Evolutionary conservation across 2,797 vertebrate genomes (phyloP).

Genomic region (Notolepis coatsorum): DNA sequence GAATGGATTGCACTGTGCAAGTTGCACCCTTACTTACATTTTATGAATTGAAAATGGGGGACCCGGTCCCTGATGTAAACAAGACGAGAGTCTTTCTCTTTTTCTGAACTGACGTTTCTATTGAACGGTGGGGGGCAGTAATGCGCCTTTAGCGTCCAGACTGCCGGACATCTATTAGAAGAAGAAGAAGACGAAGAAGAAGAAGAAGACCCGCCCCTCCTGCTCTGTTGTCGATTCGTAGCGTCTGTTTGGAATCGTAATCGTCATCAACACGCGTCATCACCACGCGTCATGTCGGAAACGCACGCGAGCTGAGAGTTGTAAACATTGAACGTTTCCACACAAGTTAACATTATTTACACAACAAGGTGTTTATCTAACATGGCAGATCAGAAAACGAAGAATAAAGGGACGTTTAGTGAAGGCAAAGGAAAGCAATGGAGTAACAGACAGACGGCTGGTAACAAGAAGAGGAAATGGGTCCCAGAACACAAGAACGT

Average conservation of each 20-base stretch:
- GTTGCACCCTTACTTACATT: too few species aligned
- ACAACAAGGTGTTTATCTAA: neutral
- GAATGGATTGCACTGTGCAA: too few species aligned
- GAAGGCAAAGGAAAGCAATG: conserved; percentile 20
- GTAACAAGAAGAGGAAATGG: conserved; percentile 75
- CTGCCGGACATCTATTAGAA: too few species aligned
- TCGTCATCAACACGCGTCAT: conserved; percentile 39
- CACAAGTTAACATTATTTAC: neutral
- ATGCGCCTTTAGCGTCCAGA: too few species aligned
- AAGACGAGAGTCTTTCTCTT: too few species aligned
- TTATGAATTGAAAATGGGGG: too few species aligned
- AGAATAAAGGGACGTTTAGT: conserved; percentile 46
- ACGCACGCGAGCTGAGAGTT: neutral
- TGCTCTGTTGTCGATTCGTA: conserved; percentile 8
- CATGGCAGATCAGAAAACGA: conserved; percentile 67
- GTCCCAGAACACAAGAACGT: conserved; percentile 65
- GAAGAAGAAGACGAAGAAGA: too few species aligned
- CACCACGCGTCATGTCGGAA: conserved; percentile 42
- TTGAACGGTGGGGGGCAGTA: too few species aligned
- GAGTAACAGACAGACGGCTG: conserved; percentile 9
- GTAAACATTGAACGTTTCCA: conserved; percentile 37
- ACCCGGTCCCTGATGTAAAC: too few species aligned
- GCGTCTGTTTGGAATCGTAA: neutral
- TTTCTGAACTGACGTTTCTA: too few species aligned
- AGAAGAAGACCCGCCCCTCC: too few species aligned